phyloP scores from a whole-genome alignment of 2,113 vertebrate species.

The Choloepus hoffmanni region DNA sequence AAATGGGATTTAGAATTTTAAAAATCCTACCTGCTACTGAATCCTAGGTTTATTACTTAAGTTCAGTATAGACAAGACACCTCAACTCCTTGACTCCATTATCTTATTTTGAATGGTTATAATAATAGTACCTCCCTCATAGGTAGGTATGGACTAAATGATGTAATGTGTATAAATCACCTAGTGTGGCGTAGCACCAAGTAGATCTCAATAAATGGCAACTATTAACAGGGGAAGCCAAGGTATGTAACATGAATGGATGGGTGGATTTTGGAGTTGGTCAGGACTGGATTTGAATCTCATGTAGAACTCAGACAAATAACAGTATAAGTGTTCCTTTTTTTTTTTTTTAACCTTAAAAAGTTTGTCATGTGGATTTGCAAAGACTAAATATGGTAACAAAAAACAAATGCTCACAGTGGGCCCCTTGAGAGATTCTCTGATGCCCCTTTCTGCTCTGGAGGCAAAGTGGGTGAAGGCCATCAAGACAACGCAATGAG shows the following conservation, averaged over 20 bases:
- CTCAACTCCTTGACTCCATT: not conserved
- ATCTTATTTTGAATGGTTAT: not conserved
- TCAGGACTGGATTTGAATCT: not conserved
- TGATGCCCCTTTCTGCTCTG: not conserved
- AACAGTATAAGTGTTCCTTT: not conserved
- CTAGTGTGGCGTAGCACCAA: accelerated
- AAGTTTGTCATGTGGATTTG: not conserved
- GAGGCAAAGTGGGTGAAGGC: not conserved
- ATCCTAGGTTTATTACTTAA: not conserved
- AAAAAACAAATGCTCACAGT: not conserved
- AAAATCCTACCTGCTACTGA: not conserved
- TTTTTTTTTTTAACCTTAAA: not conserved
- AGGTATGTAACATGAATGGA: not conserved
- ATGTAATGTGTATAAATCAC: not conserved
- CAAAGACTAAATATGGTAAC: not conserved
- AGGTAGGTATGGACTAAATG: not conserved
- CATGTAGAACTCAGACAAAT: not conserved
- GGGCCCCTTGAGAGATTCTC: not conserved
- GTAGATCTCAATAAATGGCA: not conserved
- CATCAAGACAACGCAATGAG: not conserved
- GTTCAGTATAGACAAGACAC: not conserved
- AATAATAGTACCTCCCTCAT: not conserved
- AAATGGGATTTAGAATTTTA: not conserved
- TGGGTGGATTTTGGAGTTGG: not conserved
- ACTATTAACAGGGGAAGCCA: not conserved